Evolutionary conservation across 2,888 invertebrate genomes (phyloP).

Genomic region (Dasypolia templi): DNA sequence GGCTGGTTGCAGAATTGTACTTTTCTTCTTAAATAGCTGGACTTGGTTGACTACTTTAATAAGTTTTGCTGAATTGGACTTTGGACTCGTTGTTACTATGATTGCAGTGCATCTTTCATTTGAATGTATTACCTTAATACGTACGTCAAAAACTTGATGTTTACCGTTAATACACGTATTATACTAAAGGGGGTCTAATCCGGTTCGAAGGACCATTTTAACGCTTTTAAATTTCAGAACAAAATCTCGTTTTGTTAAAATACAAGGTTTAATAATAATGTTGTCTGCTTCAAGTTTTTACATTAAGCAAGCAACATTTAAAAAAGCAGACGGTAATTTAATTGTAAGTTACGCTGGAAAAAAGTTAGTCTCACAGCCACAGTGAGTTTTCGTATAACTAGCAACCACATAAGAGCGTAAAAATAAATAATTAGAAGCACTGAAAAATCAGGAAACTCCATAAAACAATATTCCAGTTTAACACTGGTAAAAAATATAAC

Average conservation of each 20-base stretch:
- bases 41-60: slow-evolving; percentile 37
- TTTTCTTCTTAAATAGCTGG: slow-evolving; percentile 44
- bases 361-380: background rate
- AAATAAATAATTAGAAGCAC: slow-evolving; percentile 32
- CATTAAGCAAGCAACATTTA: too few species aligned
- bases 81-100: background rate
- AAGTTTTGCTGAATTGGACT: slow-evolving; percentile 11
- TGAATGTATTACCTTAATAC: background rate
- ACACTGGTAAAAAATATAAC: slow-evolving; percentile 56
- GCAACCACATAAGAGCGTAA: background rate
- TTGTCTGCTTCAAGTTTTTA: too few species aligned
- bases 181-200: background rate
- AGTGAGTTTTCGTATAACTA: background rate
- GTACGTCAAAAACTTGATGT: background rate
- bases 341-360: background rate
- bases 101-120: slow-evolving; percentile 20
- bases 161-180: background rate
- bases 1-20: slow-evolving; percentile 33
- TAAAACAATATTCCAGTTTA: slow-evolving; percentile 57
- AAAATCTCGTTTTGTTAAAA: background rate
- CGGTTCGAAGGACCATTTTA: background rate
- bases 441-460: slow-evolving; percentile 31
- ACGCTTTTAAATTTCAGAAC: background rate
- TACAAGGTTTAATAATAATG: background rate
- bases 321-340: background rate